Percentiles rank a stretch among this genome's conserved stretches.
phyloP scores from a whole-genome alignment of 1,140 invertebrate genomes.

The Alviniconcha marisindica region DNA sequence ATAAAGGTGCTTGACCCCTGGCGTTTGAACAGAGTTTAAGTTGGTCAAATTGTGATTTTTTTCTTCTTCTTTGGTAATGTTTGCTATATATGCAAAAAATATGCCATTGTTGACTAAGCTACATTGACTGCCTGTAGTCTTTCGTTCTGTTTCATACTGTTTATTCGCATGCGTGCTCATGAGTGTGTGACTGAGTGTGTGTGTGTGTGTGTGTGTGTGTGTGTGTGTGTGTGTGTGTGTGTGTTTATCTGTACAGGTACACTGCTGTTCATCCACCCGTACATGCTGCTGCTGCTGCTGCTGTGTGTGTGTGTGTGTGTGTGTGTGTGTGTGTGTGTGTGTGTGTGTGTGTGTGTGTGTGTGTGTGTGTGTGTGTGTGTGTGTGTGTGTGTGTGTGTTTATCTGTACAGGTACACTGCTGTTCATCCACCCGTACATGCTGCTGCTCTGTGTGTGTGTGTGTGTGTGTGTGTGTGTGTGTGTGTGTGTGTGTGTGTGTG shows the following conservation, averaged over 20 bases:
- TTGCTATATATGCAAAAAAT: background rate
- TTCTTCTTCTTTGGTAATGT: background rate
- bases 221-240: constrained; percentile 17
- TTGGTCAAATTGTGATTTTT: background rate
- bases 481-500: constrained; percentile 5
- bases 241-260: background rate
- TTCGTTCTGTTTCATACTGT: too few relatives aligned
- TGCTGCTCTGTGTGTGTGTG: constrained; percentile 19
- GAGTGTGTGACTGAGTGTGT: constrained; percentile 7
- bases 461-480: constrained; percentile 11
- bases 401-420: background rate
- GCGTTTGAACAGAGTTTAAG: too few relatives aligned
- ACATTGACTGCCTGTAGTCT: too few relatives aligned
- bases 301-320: constrained; percentile 32
- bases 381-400: background rate
- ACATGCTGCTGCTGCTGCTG: background rate
- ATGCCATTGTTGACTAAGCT: too few relatives aligned
- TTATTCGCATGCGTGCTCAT: too few relatives aligned
- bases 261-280: background rate
- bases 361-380: constrained; percentile 19
- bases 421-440: too few relatives aligned
- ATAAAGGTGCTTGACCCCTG: too few relatives aligned
- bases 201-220: constrained; percentile 1
- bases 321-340: constrained; percentile 32
- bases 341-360: constrained; percentile 16